A percentile compares a stretch with the other conserved stretches of the same genome.
phyloP scores from a whole-genome alignment of 2,797 vertebrate species.

The Acanthurus tractus region DNA sequence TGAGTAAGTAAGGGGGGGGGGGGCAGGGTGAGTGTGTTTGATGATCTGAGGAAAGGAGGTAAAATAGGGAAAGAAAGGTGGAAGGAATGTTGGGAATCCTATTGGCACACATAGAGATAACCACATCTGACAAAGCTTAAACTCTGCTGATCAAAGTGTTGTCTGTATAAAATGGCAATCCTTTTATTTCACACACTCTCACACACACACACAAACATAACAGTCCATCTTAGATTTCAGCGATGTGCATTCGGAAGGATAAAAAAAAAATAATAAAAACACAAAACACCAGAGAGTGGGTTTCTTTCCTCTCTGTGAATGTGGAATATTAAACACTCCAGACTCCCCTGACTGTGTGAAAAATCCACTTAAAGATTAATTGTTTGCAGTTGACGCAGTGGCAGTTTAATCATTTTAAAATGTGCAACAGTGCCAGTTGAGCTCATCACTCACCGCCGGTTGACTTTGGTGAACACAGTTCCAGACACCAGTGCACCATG shows the following conservation, averaged over 20 bases:
- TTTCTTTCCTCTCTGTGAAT: conserved; percentile 26
- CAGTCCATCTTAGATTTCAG: conserved; percentile 51
- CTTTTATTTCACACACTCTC: conserved; percentile 44
- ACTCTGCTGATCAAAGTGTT: conserved; percentile 60
- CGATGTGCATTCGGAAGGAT: conserved; percentile 37
- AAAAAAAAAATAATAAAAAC: background rate
- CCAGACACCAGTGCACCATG: conserved; percentile 59
- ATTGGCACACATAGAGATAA: conserved; percentile 72
- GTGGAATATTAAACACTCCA: conserved; percentile 58
- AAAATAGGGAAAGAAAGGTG: conserved; percentile 47
- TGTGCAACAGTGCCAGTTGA: conserved; percentile 64
- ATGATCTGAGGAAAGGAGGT: conserved; percentile 38
- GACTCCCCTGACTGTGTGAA: conserved; percentile 51
- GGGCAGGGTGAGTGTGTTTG: conserved; percentile 5
- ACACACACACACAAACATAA: conserved; percentile 43
- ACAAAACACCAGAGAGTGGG: conserved; percentile 12
- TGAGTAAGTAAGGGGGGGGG: conserved; percentile 40
- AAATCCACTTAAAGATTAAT: conserved; percentile 63
- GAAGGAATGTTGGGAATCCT: conserved; percentile 71
- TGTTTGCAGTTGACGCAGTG: conserved; percentile 67
- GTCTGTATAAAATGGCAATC: conserved; percentile 63
- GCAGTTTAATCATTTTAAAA: conserved; percentile 74
- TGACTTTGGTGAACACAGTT: conserved; percentile 62
- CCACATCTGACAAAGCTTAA: conserved; percentile 61
- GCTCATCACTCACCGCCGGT: conserved; percentile 73